Conservation (phyloP, 1,140 invertebrate genomes). For the Zaprionus ghesquierei region DNA sequence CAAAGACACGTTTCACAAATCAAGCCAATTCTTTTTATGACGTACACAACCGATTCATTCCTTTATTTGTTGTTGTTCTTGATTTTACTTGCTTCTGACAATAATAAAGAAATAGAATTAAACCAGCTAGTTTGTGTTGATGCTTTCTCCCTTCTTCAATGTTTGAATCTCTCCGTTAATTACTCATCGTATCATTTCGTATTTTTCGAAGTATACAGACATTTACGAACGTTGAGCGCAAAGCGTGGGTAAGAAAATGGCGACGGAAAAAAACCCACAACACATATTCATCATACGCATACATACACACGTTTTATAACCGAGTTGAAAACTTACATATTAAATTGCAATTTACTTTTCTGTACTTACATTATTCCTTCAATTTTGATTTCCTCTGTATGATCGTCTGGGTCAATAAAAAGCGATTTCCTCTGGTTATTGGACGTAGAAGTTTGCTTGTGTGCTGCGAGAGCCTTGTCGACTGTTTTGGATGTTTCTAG, state of each 20-base stretch:
- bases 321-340: neutral
- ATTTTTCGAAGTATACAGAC: conserved; percentile 60
- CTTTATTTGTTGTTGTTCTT: conserved; percentile 26
- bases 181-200: conserved; percentile 64
- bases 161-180: conserved; percentile 54
- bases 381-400: conserved; percentile 66
- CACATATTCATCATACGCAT: neutral
- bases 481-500: conserved; percentile 41
- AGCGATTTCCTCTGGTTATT: conserved; percentile 52
- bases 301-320: conserved; percentile 23
- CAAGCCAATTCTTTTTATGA: conserved; percentile 79
- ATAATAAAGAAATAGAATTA: conserved; percentile 17
- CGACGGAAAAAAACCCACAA: conserved; percentile 66
- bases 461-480: conserved; percentile 44
- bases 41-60: conserved; percentile 54
- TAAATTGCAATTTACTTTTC: neutral
- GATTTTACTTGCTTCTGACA: conserved; percentile 36
- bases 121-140: conserved; percentile 37
- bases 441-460: conserved; percentile 44
- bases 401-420: conserved; percentile 62
- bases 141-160: conserved; percentile 5
- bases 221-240: conserved; percentile 47
- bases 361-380: conserved; percentile 71
- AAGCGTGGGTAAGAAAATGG: conserved; percentile 63
- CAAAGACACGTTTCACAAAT: conserved; percentile 81